phyloP scores from a whole-genome alignment of 2,888 invertebrate species.

The Zaprionus bogoriensis region DNA sequence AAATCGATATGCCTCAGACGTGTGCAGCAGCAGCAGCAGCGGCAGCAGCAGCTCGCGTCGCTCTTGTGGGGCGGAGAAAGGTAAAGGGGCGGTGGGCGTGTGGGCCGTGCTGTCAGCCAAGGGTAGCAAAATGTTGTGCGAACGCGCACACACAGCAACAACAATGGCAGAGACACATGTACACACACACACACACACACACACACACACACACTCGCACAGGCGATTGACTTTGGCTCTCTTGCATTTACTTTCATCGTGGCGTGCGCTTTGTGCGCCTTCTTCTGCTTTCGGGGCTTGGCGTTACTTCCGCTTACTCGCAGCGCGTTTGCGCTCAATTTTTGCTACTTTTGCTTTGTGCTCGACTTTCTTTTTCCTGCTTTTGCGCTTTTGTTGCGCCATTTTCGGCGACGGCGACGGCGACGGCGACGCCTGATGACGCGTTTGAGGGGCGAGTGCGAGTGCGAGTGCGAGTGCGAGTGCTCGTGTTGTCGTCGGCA shows the following conservation, averaged over 20 bases:
- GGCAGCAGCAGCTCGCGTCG: conserved; percentile 40
- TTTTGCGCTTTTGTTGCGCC: conserved; percentile 73
- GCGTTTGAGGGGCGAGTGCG: neutral
- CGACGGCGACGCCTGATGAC: neutral
- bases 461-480: neutral
- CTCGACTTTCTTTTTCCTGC: conserved; percentile 63
- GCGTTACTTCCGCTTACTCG: conserved; percentile 44
- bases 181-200: conserved; percentile 10
- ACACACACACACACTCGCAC: conserved; percentile 7
- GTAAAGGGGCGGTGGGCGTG: conserved; percentile 18
- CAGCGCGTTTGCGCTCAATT: conserved; percentile 74
- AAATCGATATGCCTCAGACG: conserved; percentile 80
- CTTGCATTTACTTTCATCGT: conserved; percentile 39
- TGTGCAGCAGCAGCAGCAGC: conserved; percentile 25
- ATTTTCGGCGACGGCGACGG: conserved; percentile 40
- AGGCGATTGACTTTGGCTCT: conserved; percentile 40
- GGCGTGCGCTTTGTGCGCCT: neutral
- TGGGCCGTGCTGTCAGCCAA: conserved; percentile 45
- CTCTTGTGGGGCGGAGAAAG: conserved; percentile 22
- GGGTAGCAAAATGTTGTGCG: conserved; percentile 77
- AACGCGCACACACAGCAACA: conserved; percentile 51
- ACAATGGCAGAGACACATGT: conserved; percentile 27
- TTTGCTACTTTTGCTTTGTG: conserved; percentile 74
- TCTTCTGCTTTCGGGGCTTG: conserved; percentile 18
- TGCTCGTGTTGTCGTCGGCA: conserved; percentile 19